These are phyloP conservation scores for Spodoptera picta DNA, from an alignment of 2,888 invertebrate species.

Conservation along the genomic window DNA sequence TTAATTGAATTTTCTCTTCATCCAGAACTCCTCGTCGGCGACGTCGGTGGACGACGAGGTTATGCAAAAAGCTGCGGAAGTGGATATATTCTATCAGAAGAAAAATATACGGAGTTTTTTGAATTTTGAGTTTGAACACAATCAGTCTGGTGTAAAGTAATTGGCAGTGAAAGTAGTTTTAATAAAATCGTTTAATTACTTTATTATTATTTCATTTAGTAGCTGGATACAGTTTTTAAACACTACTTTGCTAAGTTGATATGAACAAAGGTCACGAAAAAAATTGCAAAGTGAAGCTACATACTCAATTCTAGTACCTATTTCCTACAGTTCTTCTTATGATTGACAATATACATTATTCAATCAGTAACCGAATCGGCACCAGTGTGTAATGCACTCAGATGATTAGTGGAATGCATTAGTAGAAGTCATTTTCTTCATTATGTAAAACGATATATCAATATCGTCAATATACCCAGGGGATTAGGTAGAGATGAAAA, in stretches of 20 bases:
- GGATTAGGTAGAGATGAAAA: too few species aligned
- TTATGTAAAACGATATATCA: neutral
- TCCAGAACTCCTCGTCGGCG: slow-evolving; percentile 13
- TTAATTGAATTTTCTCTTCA: slow-evolving; percentile 36
- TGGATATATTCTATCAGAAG: slow-evolving; percentile 12
- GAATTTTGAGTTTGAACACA: slow-evolving; percentile 3
- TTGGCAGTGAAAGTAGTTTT: slow-evolving; percentile 23
- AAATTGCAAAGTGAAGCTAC: neutral
- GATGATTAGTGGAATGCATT: slow-evolving; percentile 23
- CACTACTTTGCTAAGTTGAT: too few species aligned
- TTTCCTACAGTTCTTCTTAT: slow-evolving; percentile 21
- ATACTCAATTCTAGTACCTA: neutral
- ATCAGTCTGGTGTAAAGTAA: slow-evolving; percentile 29
- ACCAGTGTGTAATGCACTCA: slow-evolving; percentile 20
- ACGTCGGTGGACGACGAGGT: neutral
- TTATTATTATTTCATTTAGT: slow-evolving; percentile 1
- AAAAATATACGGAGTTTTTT: slow-evolving; percentile 17
- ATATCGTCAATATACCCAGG: too few species aligned
- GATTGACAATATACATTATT: slow-evolving; percentile 21
- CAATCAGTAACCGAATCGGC: slow-evolving; percentile 8
- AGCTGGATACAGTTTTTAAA: too few species aligned
- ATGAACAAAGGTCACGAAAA: too few species aligned
- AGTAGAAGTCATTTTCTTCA: slow-evolving; percentile 5
- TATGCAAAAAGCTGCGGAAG: neutral
- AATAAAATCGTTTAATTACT: slow-evolving; percentile 36